Evolutionary conservation across 2,113 vertebrate species (phyloP).

Genomic region (Spilogale gracilis): DNA sequence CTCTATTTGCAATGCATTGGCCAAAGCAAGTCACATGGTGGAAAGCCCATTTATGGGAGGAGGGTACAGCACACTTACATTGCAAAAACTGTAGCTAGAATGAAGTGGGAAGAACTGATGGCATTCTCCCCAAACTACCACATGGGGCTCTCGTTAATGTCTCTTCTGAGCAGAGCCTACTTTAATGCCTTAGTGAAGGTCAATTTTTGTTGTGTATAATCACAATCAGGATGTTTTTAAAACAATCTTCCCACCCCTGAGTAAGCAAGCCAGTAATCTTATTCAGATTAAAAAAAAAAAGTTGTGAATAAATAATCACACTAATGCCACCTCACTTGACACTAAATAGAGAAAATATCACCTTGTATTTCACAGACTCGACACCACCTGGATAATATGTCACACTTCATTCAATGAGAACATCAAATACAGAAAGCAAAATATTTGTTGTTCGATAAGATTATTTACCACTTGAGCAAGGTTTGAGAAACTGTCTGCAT

Average conservation of each 20-base stretch:
- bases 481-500: constrained; percentile 50
- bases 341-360: constrained; percentile 55
- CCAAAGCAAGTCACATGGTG: background rate
- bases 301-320: constrained; percentile 17
- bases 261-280: constrained; percentile 9
- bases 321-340: constrained; percentile 25
- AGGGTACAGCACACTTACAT: background rate
- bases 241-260: background rate
- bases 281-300: background rate
- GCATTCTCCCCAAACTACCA: background rate
- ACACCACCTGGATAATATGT: constrained; percentile 28
- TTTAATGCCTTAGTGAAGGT: background rate
- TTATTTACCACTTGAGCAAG: constrained; percentile 49
- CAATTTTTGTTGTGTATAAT: background rate
- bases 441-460: constrained; percentile 59
- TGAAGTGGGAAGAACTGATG: background rate
- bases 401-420: constrained; percentile 67
- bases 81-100: background rate
- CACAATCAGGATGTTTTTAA: background rate
- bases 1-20: background rate
- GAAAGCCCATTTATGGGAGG: background rate
- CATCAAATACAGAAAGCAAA: constrained; percentile 67
- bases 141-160: background rate
- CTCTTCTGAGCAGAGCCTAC: background rate
- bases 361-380: constrained; percentile 52